Percentiles rank a stretch among this genome's conserved stretches.
These are phyloP conservation scores for Microctonus brassicae DNA, from an alignment of 2,888 invertebrate species.

Conservation along the genomic window DNA sequence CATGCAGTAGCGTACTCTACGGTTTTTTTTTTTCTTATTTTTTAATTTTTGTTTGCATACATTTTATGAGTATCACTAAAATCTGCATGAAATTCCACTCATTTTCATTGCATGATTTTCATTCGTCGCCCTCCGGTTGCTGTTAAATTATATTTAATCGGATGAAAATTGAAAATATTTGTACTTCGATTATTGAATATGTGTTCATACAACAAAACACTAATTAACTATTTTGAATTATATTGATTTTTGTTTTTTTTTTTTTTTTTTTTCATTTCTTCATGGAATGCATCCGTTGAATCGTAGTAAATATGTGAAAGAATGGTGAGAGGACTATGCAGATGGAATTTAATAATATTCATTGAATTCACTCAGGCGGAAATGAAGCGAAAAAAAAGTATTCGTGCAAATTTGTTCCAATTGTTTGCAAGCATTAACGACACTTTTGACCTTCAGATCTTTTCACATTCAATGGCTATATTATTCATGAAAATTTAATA, in stretches of 20 bases:
- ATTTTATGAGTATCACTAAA: neutral
- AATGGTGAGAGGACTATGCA: neutral
- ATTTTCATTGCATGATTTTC: neutral
- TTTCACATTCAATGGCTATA: neutral
- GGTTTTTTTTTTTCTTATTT: neutral
- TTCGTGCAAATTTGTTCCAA: neutral
- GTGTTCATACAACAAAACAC: neutral
- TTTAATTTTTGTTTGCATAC: neutral
- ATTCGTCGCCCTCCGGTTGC: neutral
- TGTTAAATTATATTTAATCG: neutral
- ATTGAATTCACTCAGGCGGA: slow-evolving; percentile 9
- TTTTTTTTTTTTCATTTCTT: neutral
- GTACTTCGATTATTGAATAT: neutral
- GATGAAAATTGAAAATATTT: neutral
- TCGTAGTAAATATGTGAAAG: neutral
- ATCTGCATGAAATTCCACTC: neutral
- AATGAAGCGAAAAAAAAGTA: neutral
- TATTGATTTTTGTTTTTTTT: neutral
- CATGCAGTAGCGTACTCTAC: neutral
- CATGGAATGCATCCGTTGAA: neutral
- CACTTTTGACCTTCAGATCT: neutral
- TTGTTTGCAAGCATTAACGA: neutral
- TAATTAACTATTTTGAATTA: neutral
- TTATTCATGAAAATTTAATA: neutral
- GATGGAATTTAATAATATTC: slow-evolving; percentile 16